Base-by-base conservation (phyloP, 2,113 vertebrate species). In the Phylloscopus whistleri region DNA sequence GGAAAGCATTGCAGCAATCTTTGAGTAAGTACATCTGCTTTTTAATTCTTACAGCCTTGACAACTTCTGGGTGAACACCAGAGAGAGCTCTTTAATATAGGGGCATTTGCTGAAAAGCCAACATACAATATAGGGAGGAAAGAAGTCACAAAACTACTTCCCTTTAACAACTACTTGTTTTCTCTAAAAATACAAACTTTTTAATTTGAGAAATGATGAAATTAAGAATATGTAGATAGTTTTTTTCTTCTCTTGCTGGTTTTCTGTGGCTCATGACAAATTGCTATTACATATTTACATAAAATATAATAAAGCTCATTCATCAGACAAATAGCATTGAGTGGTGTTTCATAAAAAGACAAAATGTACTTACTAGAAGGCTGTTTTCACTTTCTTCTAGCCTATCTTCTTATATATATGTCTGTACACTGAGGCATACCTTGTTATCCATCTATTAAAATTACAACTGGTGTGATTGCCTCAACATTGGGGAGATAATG, bases 401-500 rank as follows among this genome's bases (percentile, higher is more conserved):
- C 44, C 77, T 91, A 72, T 12, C 13, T 33, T 94, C 90, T 83
- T 79, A 44, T 49, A 75, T 86, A 94, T 66, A 73, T 1, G 4
- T 72, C 48, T 79, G 51, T 58, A 94, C 44, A 72, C 59, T 74
- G 51, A 93, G 69, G 68, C 66, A 74, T 77, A 83, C 46, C 92
- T 94, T 88, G 82, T 94, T 94, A 95, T 94, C 94, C 66, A 79
- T 82, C 66, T 82, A 80, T 93, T 92, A 84, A 96, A 95, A 94
- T 87, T 43, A 26, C 95, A 93, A 94, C 58, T 33, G 62, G 73
- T 93, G 84, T 97, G 96, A 97, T 97, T 97, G 94, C 94, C 79
- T 74, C 90, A 96, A 4, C 80, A 86, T 74, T 93, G 87, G 89
- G 94, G 78, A 98, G 68, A 94, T 95, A 97, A 98, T 95, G 96